Evolutionary conservation across 2,797 vertebrate species (phyloP), one percentile per base, ranked within the genome.

Genomic region (Mus minutoides): DNA sequence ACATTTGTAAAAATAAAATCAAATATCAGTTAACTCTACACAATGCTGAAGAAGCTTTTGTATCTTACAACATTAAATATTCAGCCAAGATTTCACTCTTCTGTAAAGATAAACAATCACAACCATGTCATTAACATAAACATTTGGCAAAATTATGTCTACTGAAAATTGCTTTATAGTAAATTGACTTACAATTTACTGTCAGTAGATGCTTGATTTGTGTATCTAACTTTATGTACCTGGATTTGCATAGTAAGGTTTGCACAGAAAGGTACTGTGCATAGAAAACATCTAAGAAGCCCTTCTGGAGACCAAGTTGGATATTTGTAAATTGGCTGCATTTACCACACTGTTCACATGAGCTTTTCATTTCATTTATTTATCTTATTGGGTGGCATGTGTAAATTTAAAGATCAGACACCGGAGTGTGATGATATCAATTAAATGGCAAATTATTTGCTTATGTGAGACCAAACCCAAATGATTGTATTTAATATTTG

Each of bases 401-500:
- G 21, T 86, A 64, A 94, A 4, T 91, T 92, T 94, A 88, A 84
- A 75, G 24, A 84, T 80, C 91, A 2, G 64, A 1, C 22, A 58
- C 69, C 19, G 46, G 62, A 88, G 9, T 37, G 40, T 71, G 34
- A 87, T 54, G 37, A 3, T 91, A 88, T 94, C 6, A 67, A 40
- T 56, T 92, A 19, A 56, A 10, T 78, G 60, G 34, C 40, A 73
- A 93, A 80, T 82, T 62, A 67, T 94, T 95, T 92, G 62, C 37
- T 69, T 86, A 56, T 11, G 26, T 79, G 29, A 1, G 14, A 17
- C 86, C 62, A 80, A 77, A 91, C 76, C 86, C 26, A 94, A 88
- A 78, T 90, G 64, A 84, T 43, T 7, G 40, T 13, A 83, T n/a
- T 93, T 46, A 91, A 94, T 73, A 62, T 73, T 91, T 91, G n/a